Percentiles rank a stretch among this genome's conserved stretches.
phyloP scores from a whole-genome alignment of 2,797 vertebrate genomes.

The Xenops minutus region DNA sequence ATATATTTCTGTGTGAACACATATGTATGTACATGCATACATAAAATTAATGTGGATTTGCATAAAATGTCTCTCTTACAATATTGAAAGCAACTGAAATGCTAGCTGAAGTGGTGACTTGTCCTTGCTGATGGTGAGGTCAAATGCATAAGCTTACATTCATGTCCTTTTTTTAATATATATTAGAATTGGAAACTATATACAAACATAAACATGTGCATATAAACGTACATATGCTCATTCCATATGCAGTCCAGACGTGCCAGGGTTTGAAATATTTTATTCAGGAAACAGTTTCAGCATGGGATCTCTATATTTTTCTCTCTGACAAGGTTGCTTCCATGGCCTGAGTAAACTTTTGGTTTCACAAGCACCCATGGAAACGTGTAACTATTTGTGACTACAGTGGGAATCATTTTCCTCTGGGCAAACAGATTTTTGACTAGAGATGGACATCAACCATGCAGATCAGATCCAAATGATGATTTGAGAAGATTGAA shows the following conservation, averaged over 20 bases:
- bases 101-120: not conserved
- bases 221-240: not conserved
- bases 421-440: slow-evolving; percentile 50
- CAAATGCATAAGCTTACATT: not conserved
- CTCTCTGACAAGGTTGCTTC: slow-evolving; percentile 17
- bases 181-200: not conserved
- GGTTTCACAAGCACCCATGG: slow-evolving; percentile 16
- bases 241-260: slow-evolving; percentile 48
- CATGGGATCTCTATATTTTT: slow-evolving; percentile 38
- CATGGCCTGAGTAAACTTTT: not conserved
- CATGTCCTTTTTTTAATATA: not conserved
- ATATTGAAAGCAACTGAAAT: not conserved
- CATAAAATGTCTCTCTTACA: not conserved
- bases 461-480: slow-evolving; percentile 4
- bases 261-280: slow-evolving; percentile 16
- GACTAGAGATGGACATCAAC: slow-evolving; percentile 35
- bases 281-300: slow-evolving; percentile 34
- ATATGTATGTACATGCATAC: not conserved
- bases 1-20: not conserved
- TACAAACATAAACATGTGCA: not conserved
- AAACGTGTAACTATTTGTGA: slow-evolving; percentile 35
- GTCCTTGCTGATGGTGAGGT: not conserved
- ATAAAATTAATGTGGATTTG: not conserved
- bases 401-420: slow-evolving; percentile 50
- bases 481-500: slow-evolving; percentile 6